Conservation (phyloP, 2,113 vertebrate species). For the Fulica atra region DNA sequence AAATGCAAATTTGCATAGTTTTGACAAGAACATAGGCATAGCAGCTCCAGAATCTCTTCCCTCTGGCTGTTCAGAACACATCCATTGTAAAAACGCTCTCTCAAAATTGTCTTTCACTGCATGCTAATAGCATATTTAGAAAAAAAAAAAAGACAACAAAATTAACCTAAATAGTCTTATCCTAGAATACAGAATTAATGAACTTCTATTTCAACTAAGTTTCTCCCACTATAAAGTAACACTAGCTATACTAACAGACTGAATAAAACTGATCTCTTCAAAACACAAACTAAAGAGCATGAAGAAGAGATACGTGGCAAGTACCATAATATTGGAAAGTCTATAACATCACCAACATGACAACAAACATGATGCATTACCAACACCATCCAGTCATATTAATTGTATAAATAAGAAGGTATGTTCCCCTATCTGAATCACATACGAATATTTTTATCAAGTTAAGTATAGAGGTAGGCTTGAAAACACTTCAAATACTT, state of each 20-base stretch:
- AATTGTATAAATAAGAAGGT: neutral
- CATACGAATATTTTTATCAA: neutral
- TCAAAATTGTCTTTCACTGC: neutral
- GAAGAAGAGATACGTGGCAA: neutral
- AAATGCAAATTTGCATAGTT: neutral
- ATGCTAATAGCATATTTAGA: neutral
- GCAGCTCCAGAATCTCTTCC: neutral
- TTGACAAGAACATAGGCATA: neutral
- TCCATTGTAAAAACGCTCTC: neutral
- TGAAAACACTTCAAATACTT: neutral
- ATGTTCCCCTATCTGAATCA: neutral
- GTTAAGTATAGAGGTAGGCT: neutral
- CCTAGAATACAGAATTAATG: neutral
- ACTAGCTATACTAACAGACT: constrained; percentile 18
- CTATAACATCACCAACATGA: neutral
- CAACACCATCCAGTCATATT: neutral
- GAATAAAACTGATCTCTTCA: neutral
- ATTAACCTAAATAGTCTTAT: constrained; percentile 4
- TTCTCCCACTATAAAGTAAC: constrained; percentile 16
- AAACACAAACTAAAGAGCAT: neutral
- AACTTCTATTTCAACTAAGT: constrained; percentile 22
- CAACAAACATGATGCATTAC: neutral
- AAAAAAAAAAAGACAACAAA: neutral
- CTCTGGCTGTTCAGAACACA: neutral
- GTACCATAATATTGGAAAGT: neutral